Evolutionary conservation across 2,113 vertebrate genomes (phyloP).

Genomic region (Calyptommatus sinebrachiatus): DNA sequence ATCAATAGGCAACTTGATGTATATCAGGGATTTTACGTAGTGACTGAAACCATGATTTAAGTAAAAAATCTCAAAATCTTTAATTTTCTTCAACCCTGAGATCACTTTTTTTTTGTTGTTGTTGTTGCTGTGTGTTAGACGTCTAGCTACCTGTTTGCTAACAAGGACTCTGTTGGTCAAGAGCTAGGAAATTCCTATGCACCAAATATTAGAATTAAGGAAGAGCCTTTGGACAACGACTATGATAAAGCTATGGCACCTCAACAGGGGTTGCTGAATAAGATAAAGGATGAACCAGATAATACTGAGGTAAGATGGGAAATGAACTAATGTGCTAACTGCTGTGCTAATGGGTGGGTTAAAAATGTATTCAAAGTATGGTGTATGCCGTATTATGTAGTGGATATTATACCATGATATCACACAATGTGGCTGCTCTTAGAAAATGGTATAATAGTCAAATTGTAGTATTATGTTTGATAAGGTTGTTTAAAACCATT

Average conservation of each 20-base stretch:
- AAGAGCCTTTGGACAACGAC: slow-evolving; percentile 93
- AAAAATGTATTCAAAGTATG: too few relatives aligned
- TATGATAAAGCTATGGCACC: slow-evolving; percentile 86
- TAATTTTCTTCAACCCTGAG: too few relatives aligned
- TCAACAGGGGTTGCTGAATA: slow-evolving; percentile 75
- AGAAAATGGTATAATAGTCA: too few relatives aligned
- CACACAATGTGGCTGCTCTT: too few relatives aligned
- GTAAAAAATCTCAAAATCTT: too few relatives aligned
- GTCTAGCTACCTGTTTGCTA: slow-evolving; percentile 76
- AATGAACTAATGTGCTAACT: slow-evolving; percentile 5
- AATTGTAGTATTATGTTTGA: too few relatives aligned
- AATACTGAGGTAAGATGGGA: slow-evolving; percentile 78
- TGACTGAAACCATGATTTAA: too few relatives aligned
- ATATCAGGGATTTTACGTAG: too few relatives aligned
- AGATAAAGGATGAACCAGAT: slow-evolving; percentile 92
- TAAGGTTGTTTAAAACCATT: too few relatives aligned
- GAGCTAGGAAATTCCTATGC: slow-evolving; percentile 79
- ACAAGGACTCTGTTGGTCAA: slow-evolving; percentile 80
- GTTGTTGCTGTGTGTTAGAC: slow-evolving; percentile 75
- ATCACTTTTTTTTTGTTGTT: slow-evolving; percentile 34
- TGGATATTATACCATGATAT: too few relatives aligned
- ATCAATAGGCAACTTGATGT: too few relatives aligned
- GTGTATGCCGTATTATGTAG: too few relatives aligned
- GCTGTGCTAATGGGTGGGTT: background rate
- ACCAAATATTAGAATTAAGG: slow-evolving; percentile 87